A percentile compares a stretch with the other conserved stretches of the same genome.
These are phyloP conservation scores for Pandemis cinnamomeana DNA, from an alignment of 2,888 invertebrate species.

Conservation along the genomic window DNA sequence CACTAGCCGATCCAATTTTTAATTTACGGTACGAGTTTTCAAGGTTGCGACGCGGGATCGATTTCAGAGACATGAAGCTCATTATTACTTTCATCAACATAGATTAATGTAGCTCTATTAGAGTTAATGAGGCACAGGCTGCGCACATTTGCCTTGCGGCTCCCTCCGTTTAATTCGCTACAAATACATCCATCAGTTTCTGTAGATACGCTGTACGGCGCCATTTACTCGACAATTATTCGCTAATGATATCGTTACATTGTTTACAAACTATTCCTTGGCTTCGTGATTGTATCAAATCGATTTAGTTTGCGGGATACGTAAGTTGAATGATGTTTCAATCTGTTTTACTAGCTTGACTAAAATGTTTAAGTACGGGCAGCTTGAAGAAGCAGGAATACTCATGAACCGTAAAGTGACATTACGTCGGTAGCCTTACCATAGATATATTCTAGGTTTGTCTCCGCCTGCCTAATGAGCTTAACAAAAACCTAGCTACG, in stretches of 20 bases:
- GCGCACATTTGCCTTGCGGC: conserved; percentile 64
- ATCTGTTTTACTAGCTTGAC: background rate
- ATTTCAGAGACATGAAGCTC: conserved; percentile 53
- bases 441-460: no score
- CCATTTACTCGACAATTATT: conserved; percentile 49
- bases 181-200: conserved; percentile 41
- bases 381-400: no score
- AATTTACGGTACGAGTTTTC: background rate
- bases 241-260: conserved; percentile 49
- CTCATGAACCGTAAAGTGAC: no score
- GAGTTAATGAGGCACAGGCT: conserved; percentile 71
- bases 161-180: conserved; percentile 55
- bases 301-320: conserved; percentile 27
- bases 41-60: conserved; percentile 45
- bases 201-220: conserved; percentile 40
- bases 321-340: conserved; percentile 12
- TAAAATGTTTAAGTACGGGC: background rate
- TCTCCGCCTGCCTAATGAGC: no score
- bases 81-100: conserved; percentile 71
- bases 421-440: no score
- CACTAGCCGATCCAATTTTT: background rate
- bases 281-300: conserved; percentile 39
- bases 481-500: no score
- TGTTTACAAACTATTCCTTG: conserved; percentile 48
- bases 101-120: conserved; percentile 75